phyloP scores from a whole-genome alignment of 2,797 vertebrate genomes.

The Spatula clypeata region DNA sequence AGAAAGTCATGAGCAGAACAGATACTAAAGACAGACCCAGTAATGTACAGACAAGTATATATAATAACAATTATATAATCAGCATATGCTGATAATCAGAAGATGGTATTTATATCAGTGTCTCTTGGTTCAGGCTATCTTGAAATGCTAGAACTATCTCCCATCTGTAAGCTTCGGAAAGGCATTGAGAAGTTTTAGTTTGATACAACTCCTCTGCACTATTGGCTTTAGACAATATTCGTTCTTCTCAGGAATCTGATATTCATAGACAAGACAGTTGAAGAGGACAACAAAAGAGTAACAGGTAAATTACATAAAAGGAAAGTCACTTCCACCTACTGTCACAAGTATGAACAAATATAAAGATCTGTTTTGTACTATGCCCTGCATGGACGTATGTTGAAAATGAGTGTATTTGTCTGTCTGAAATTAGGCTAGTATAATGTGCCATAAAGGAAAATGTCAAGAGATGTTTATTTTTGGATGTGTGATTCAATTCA shows the following conservation, averaged over 20 bases:
- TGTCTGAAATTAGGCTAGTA: neutral
- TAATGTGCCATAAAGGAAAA: neutral
- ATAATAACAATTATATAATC: neutral
- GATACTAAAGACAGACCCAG: neutral
- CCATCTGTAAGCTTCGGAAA: accelerated
- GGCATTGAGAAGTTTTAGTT: neutral
- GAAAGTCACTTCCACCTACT: neutral
- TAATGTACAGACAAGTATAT: neutral
- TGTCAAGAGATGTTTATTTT: neutral
- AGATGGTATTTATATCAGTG: neutral
- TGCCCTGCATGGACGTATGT: neutral
- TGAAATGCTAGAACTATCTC: neutral
- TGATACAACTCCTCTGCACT: neutral
- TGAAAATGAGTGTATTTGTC: neutral
- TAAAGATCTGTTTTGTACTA: neutral
- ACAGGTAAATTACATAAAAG: neutral
- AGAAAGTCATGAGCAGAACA: neutral
- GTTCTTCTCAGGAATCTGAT: neutral
- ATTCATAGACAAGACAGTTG: too few relatives aligned
- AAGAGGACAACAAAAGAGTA: neutral
- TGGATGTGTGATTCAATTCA: neutral
- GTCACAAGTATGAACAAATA: neutral
- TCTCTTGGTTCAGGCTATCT: neutral
- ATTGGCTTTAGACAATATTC: neutral
- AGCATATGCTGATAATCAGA: neutral